phyloP scores from a whole-genome alignment of 2,797 vertebrate genomes.

The Danio choprae region DNA sequence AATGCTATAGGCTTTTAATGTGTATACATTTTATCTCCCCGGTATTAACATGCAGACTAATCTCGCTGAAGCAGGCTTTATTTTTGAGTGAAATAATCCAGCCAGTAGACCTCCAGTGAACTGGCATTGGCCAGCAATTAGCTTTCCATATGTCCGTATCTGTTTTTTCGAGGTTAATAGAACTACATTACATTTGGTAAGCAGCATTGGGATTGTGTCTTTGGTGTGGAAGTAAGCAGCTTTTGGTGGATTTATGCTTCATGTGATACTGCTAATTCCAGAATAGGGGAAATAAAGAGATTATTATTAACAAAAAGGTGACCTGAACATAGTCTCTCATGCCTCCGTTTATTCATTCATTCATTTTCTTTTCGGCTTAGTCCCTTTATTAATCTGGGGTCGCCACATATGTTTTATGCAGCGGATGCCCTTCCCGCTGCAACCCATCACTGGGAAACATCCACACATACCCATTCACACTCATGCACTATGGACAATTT shows the following conservation, averaged over 20 bases:
- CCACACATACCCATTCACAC: too few species aligned
- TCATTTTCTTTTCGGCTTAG: too few species aligned
- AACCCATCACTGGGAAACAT: too few species aligned
- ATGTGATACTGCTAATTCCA: constrained; percentile 70
- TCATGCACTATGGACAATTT: too few species aligned
- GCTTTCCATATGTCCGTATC: constrained; percentile 67
- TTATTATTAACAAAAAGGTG: neutral
- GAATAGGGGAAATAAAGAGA: constrained; percentile 18
- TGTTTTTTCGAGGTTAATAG: constrained; percentile 70
- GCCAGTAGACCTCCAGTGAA: neutral
- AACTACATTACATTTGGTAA: constrained; percentile 68
- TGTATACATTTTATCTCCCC: too few species aligned
- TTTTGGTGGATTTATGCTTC: constrained; percentile 72
- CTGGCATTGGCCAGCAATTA: neutral
- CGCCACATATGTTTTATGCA: too few species aligned
- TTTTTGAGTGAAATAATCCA: constrained; percentile 4
- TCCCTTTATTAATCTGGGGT: too few species aligned
- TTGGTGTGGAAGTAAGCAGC: constrained; percentile 69
- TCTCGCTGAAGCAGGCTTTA: constrained; percentile 6
- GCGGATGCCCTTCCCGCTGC: too few species aligned
- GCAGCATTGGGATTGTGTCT: constrained; percentile 67
- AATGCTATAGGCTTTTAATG: too few species aligned
- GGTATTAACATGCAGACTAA: neutral
- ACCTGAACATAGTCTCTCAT: neutral
- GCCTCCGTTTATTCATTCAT: constrained; percentile 8